Evolutionary conservation across 2,113 vertebrate species (phyloP).

Genomic region (Takifugu flavidus): DNA sequence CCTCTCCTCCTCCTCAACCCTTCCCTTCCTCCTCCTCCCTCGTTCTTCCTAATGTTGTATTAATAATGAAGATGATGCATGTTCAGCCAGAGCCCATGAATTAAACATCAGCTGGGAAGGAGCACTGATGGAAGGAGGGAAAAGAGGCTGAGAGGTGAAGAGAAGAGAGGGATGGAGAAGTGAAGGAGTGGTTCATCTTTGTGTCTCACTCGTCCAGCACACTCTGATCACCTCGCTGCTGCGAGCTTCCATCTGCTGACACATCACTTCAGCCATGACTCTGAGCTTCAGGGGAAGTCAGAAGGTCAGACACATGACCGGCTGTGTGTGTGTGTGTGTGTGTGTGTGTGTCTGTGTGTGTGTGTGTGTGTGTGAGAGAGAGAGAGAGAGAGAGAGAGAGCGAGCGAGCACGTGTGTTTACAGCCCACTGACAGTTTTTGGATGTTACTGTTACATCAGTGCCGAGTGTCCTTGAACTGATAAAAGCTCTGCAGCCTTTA

Average conservation of each 20-base stretch:
- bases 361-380: neutral
- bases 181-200: no score
- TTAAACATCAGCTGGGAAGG: constrained; percentile 73
- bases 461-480: constrained; percentile 55
- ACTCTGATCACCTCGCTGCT: constrained; percentile 14
- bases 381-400: no score
- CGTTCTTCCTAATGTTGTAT: constrained; percentile 73
- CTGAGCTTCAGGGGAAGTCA: constrained; percentile 43
- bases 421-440: constrained; percentile 35
- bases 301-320: constrained; percentile 39
- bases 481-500: constrained; percentile 41
- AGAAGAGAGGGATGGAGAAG: neutral
- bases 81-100: constrained; percentile 76
- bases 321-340: constrained; percentile 5
- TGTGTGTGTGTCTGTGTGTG: no score
- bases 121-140: constrained; percentile 37
- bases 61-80: constrained; percentile 76
- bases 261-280: constrained; percentile 53
- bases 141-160: constrained; percentile 32
- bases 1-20: constrained; percentile 23
- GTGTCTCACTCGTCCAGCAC: constrained; percentile 4
- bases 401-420: constrained; percentile 42
- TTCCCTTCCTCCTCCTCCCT: constrained; percentile 27
- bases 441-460: constrained; percentile 47
- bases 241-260: constrained; percentile 45